Base-by-base conservation (phyloP, 2,888 invertebrate species). In the Byasa hedistus region DNA sequence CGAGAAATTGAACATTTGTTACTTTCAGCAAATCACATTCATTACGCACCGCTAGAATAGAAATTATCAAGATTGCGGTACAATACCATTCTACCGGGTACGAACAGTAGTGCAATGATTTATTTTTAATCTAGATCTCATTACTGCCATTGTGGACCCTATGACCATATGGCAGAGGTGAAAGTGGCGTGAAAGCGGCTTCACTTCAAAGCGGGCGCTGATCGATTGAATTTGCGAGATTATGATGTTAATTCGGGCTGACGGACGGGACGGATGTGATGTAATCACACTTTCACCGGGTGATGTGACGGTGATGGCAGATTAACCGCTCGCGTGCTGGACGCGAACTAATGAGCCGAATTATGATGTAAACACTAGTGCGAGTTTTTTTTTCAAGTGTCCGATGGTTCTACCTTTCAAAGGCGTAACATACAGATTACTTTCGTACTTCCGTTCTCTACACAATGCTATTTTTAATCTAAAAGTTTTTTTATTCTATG, bases 251-350 rank as follows among this genome's bases (percentile, higher is more conserved):
- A 66, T 66, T 66, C 56, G 48, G 22, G 22, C 21, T 63, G 69
- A 69, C 66, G 63, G 66, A 55, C 5, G 60, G 61, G 56, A 63
- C 63, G 65, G 64, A 64, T 61, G 54, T 69, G 64, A 61, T 64
- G 62, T 51, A 66, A 55, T 65, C 44, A 32, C 61, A 64, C 71
- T 71, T 71, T 71, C 71, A 67, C 71, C 61, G 19, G 52, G 48
- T 36, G 61, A 59, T 59, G 57, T 39, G 52, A 64, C 51, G 55
- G 44, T 61, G 64, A 64, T 58, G 61, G 63, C 51, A 36, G 65
- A 68, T 65, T 68, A 57, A 36, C 55, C 39, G 63, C 63, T 70
- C 70, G 70, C 70, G 70, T 68, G 70, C 55, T 48, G 52, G 62
- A 39, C 44, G 52, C n/a, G 52, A 32, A 12, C 57, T 66, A 66